These are phyloP conservation scores for Syrmaticus mikado DNA, from an alignment of 2,113 vertebrate genomes.

Conservation along the genomic window DNA sequence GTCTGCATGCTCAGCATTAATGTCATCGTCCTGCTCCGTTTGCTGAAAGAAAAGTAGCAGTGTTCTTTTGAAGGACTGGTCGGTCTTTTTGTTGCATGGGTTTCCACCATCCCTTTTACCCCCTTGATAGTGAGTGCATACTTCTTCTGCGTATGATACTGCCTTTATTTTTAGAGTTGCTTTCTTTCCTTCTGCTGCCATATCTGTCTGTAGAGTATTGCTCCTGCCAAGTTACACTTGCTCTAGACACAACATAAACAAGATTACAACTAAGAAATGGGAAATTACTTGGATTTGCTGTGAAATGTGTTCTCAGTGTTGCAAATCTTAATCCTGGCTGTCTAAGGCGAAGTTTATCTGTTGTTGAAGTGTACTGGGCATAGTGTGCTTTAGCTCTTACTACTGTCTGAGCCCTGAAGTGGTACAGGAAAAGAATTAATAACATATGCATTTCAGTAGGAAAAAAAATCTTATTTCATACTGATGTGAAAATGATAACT, in stretches of 20 bases:
- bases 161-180: conserved; percentile 68
- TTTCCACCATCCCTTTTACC: background rate
- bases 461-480: background rate
- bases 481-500: background rate
- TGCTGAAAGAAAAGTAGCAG: background rate
- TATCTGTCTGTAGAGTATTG: conserved; percentile 57
- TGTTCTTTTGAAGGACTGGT: background rate
- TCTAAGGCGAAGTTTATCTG: background rate
- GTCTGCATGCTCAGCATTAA: background rate
- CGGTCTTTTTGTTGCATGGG: background rate
- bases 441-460: background rate
- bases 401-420: background rate
- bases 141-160: background rate
- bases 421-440: background rate
- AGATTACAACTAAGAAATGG: background rate
- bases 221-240: conserved; percentile 60
- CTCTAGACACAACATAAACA: conserved; percentile 66
- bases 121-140: background rate
- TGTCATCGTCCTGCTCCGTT: background rate
- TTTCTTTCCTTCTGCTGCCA: conserved; percentile 56
- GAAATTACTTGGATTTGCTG: background rate
- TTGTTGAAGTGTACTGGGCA: background rate
- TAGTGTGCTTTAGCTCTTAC: background rate
- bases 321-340: background rate
- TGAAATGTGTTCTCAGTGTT: background rate